These are phyloP conservation scores for Aphidius colemani DNA, from an alignment of 2,888 invertebrate species.

Conservation along the genomic window DNA sequence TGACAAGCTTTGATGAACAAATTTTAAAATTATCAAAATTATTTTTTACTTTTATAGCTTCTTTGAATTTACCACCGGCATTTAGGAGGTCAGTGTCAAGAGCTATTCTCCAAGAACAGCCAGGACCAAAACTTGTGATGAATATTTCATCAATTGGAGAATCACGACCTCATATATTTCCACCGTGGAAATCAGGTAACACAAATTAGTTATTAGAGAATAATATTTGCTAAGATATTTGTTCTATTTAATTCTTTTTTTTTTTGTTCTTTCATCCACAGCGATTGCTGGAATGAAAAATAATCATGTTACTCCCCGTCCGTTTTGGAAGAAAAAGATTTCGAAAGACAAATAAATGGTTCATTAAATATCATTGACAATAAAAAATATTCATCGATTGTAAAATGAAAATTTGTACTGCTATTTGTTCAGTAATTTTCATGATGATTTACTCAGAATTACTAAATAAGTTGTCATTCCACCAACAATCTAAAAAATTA, in stretches of 20 bases:
- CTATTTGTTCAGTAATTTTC: too few species aligned
- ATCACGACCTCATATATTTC: constrained; percentile 45
- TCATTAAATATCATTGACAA: constrained; percentile 23
- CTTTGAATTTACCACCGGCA: constrained; percentile 54
- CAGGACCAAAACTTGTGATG: constrained; percentile 47
- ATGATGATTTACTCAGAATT: too few species aligned
- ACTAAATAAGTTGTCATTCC: too few species aligned
- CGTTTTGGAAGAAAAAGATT: constrained; percentile 43
- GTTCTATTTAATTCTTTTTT: constrained; percentile 1
- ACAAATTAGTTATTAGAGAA: neutral
- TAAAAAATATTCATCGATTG: constrained; percentile 37
- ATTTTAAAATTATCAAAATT: constrained; percentile 10
- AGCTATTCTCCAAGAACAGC: constrained; percentile 51
- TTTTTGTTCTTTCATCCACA: constrained; percentile 25
- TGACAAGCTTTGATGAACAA: neutral
- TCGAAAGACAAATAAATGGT: constrained; percentile 27
- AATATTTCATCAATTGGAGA: constrained; percentile 42
- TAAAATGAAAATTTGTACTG: neutral
- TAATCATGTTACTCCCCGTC: constrained; percentile 43
- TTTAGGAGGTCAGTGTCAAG: constrained; percentile 54
- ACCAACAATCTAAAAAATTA: too few species aligned
- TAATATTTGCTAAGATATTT: neutral
- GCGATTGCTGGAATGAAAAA: constrained; percentile 37
- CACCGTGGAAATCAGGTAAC: constrained; percentile 51
- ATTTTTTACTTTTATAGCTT: constrained; percentile 38